Base-by-base conservation (phyloP, 2,888 invertebrate genomes). In the Harpalus rubripes region DNA sequence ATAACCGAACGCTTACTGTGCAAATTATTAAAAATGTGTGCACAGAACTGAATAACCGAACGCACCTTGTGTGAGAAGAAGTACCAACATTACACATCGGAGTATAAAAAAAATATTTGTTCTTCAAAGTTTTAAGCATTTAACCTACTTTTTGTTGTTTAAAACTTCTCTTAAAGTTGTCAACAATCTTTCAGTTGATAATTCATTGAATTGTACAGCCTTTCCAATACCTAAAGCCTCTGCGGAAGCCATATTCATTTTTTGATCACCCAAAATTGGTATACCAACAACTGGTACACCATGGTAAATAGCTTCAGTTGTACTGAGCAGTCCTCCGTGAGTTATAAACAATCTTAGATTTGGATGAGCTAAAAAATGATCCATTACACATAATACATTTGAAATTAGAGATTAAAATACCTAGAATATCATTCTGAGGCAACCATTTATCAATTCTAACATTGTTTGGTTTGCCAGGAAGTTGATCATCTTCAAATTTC, bases 361-460 rank as follows among this genome's bases (percentile, higher is more conserved):
- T 6, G 72, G 72, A 72, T 72, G 72, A 72, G 72, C 72, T 72
- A n/a, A 7, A 72, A 72, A 41, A 39, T 4, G 32, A 8, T 32
- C 16, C 10, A 4, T 61, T 15, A 61, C 22, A 18, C 10, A 61
- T 10, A 18, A 18, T 8, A 18, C 8, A 18, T n/a, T 65, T 65
- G 7, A 8, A 65, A 12, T 65, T 12, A 65, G 15, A 32, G 7
- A 32, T 7, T 12, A 7, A 72, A n/a, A 10, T 41, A 72, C 72
- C 39, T 52, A 74, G n/a, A 18, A 74, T 74, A n/a, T 74, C 74
- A 44, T 74, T 74, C 22, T 74, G 74, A 16, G 74, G 74, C 56
- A 74, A 26, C 74, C 74, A 74, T 52, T 74, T 74, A 4, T 74
- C 74, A 52, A 74, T 74, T 41, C 74, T 74, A 18, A 74, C 74